Percentiles rank a stretch among this genome's conserved stretches.
Evolutionary conservation across 2,113 vertebrate genomes (phyloP).

Genomic region (Theristicus caerulescens): DNA sequence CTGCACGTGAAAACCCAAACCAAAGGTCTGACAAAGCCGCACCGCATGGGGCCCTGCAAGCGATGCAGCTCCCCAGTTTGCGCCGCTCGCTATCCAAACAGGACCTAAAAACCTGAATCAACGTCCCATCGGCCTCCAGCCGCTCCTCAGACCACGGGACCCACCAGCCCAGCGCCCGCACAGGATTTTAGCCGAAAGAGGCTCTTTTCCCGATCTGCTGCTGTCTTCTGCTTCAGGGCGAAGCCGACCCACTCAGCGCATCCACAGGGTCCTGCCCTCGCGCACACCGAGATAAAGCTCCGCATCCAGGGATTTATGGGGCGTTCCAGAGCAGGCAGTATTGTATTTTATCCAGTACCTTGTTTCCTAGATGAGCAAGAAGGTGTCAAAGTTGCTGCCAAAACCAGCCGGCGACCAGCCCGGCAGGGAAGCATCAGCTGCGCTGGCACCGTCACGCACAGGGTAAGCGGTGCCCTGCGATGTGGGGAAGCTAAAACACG

Average conservation of each 20-base stretch:
- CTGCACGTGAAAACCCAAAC: neutral
- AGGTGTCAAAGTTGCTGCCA: neutral
- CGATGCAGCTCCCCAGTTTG: neutral
- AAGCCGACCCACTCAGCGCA: neutral
- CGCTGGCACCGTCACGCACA: neutral
- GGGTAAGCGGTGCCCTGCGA: neutral
- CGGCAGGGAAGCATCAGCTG: neutral
- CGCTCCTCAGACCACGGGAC: fast-evolving
- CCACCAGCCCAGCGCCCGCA: neutral
- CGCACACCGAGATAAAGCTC: neutral
- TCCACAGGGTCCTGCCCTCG: neutral
- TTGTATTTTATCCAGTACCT: neutral
- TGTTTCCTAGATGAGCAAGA: neutral
- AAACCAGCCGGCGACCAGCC: neutral
- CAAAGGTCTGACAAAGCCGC: neutral
- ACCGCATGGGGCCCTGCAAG: neutral
- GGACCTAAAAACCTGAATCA: neutral
- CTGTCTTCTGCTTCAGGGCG: neutral
- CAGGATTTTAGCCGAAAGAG: neutral
- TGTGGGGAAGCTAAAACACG: neutral
- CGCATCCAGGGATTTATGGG: neutral
- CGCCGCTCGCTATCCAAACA: neutral
- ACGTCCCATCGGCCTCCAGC: neutral
- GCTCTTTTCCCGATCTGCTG: neutral
- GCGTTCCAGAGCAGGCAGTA: fast-evolving